Base-by-base conservation (phyloP, 2,888 invertebrate genomes). In the Pammene fasciana region DNA sequence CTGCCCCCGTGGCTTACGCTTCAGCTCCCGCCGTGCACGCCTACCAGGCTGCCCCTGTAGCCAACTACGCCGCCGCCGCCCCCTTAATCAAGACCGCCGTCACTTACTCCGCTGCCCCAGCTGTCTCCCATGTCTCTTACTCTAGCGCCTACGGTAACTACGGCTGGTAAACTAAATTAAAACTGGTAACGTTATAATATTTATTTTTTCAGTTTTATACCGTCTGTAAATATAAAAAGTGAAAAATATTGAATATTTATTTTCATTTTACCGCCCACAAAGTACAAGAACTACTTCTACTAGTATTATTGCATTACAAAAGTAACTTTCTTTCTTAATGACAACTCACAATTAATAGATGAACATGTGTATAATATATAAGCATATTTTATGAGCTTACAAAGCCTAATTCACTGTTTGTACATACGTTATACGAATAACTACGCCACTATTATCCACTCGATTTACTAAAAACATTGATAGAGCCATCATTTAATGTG, bases 121-220 rank as follows among this genome's bases (percentile, higher is more conserved):
- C 93, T 68, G 95, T 95, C 26, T 94, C 95, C 61, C 95, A 95
- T 82, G 94, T 94, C 75, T 88, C 93, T 73, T 95, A 95, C 90
- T 87, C 94, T 71, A 94, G 95, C 67, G 90, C 94, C 59, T 95
- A 89, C 68, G 84, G 85, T 72, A 86, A 82, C 80, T 90, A 90
- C 76, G 90, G 89, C 64, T 90, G 90, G 90, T 90, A 80, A 84
- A 74, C 38, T 16, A 56, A 38, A 16, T 7, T 14, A 56, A 5
- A 41, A 48, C 4, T 74, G 66, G 70, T 78, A 70, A 75, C 79
- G 60, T 75, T 73, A 72, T 41, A 9, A 16, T 66, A 70, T 66
- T 61, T 61, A 66, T 70, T 66, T 66, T 34, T 56, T 50, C 61
- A 70, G 55, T 70, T 66, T 66, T 70, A 70, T 66, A 41, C 48